These are phyloP conservation scores for Toxonevra muliebris DNA, from an alignment of 2,888 invertebrate genomes.

Conservation along the genomic window DNA sequence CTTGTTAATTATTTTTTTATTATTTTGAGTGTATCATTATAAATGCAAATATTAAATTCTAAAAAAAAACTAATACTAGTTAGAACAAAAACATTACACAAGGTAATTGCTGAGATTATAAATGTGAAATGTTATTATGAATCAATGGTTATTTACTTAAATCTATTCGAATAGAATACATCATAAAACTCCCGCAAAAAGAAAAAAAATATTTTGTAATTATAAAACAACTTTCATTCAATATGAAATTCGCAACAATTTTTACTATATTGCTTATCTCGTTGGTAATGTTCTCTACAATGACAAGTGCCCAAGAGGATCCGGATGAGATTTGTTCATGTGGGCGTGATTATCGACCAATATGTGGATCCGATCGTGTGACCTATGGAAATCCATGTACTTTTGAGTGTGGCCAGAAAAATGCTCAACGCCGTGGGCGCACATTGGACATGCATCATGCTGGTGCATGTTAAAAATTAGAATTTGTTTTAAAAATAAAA, in stretches of 20 bases:
- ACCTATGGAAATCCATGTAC: slow-evolving; percentile 55
- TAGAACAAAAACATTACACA: no score
- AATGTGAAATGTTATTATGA: no score
- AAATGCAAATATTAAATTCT: no score
- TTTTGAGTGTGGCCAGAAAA: slow-evolving; percentile 48
- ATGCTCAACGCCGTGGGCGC: slow-evolving; percentile 48
- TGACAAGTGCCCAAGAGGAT: slow-evolving; percentile 23
- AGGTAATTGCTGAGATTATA: no score
- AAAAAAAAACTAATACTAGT: no score
- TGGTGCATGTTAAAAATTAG: slow-evolving; percentile 46
- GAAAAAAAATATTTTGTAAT: not conserved
- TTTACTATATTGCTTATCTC: slow-evolving; percentile 39
- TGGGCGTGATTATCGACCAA: slow-evolving; percentile 54
- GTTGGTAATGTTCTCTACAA: slow-evolving; percentile 33
- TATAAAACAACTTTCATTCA: not conserved
- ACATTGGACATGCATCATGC: slow-evolving; percentile 44
- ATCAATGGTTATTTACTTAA: no score
- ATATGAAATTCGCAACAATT: slow-evolving; percentile 46
- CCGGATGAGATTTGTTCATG: slow-evolving; percentile 48
- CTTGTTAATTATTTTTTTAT: no score
- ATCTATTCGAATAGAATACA: no score
- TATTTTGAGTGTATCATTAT: no score
- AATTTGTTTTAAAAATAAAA: no score
- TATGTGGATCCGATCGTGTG: slow-evolving; percentile 50
- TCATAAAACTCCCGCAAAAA: no score